Conservation (phyloP, 2,113 vertebrate genomes). For the Vombatus ursinus region DNA sequence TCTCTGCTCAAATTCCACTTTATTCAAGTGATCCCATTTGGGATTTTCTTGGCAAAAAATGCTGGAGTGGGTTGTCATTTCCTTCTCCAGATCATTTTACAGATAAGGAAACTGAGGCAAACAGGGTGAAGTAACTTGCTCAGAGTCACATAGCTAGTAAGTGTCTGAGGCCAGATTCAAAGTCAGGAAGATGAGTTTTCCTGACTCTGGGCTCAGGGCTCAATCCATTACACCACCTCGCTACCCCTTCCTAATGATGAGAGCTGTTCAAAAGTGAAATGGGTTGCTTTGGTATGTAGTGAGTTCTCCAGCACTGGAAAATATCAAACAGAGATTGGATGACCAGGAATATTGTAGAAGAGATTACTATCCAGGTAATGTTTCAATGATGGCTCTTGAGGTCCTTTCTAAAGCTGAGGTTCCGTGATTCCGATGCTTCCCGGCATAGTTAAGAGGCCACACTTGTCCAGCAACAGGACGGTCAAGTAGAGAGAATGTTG, state of each 20-base stretch:
- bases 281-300: not conserved
- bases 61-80: not conserved
- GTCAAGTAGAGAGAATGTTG: not conserved
- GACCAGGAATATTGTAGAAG: not conserved
- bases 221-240: too few relatives aligned
- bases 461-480: not conserved
- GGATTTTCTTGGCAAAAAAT: not conserved
- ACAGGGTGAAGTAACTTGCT: not conserved
- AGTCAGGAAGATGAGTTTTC: not conserved
- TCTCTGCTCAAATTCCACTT: not conserved
- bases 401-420: not conserved
- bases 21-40: not conserved
- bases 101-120: not conserved
- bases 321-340: not conserved
- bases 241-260: not conserved
- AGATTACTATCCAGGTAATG: not conserved
- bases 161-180: not conserved
- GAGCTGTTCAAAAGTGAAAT: not conserved
- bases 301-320: not conserved
- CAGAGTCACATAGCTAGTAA: not conserved
- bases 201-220: too few relatives aligned
- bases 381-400: not conserved
- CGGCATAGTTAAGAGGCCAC: too few relatives aligned
- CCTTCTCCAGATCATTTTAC: not conserved
- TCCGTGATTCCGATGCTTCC: not conserved